Conservation (phyloP, 2,797 vertebrate genomes). For the Smutsia gigantea region DNA sequence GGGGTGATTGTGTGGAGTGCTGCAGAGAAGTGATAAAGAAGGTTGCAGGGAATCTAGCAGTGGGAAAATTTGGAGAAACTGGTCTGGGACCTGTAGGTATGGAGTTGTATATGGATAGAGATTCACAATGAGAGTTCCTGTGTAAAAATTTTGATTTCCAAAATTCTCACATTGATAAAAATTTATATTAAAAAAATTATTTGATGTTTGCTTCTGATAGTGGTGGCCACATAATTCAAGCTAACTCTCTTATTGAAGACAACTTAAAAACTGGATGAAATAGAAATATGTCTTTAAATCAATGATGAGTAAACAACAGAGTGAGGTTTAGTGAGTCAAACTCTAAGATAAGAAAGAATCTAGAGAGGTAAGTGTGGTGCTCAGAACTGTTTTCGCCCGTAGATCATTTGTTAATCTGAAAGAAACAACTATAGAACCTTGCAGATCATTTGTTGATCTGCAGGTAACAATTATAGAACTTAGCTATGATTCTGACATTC, state of each 20-base stretch:
- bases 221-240: background rate
- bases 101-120: background rate
- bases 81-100: background rate
- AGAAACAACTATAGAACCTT: background rate
- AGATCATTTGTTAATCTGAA: background rate
- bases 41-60: background rate
- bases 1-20: background rate
- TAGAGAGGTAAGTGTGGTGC: background rate
- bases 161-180: background rate
- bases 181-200: background rate
- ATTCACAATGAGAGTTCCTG: background rate
- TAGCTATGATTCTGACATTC: background rate
- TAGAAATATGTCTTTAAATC: background rate
- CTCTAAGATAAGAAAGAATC: background rate
- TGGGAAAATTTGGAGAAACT: background rate
- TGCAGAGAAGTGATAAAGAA: background rate
- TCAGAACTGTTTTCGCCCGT: background rate
- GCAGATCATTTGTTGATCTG: background rate
- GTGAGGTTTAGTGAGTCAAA: background rate
- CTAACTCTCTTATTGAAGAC: background rate
- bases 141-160: background rate
- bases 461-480: background rate
- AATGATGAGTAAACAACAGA: background rate
- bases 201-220: background rate
- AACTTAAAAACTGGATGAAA: background rate